A percentile compares a stretch with the other conserved stretches of the same genome.
Conservation (phyloP, 2,113 vertebrate genomes). For the Sander lucioperca region DNA sequence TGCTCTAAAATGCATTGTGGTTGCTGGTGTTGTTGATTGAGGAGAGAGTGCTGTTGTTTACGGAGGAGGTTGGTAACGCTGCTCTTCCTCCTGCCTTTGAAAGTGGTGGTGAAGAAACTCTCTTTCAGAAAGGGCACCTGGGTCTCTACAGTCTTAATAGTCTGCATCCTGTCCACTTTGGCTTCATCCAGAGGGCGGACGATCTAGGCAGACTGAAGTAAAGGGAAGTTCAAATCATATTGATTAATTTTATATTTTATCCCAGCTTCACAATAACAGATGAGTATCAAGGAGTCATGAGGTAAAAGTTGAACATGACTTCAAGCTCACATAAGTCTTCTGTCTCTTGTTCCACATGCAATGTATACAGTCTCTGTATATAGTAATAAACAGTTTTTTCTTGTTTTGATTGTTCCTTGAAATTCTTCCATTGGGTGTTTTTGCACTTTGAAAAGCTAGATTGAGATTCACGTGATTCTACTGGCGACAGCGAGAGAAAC, state of each 20-base stretch:
- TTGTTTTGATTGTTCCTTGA: background rate
- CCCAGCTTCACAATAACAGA: background rate
- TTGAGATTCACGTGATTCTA: background rate
- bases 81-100: constrained; percentile 83
- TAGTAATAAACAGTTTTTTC: background rate
- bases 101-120: constrained; percentile 83
- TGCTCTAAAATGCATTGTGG: constrained; percentile 66
- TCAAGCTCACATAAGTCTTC: background rate
- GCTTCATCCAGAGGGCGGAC: constrained; percentile 9
- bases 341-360: background rate
- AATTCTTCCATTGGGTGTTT: background rate
- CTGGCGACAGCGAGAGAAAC: background rate
- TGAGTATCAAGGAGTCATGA: background rate
- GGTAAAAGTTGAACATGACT: constrained; percentile 1
- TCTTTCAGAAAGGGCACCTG: constrained; percentile 84
- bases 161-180: constrained; percentile 78
- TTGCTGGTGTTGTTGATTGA: constrained; percentile 74
- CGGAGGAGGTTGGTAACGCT: constrained; percentile 75
- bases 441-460: constrained; percentile 9
- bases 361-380: background rate
- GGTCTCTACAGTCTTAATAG: constrained; percentile 84
- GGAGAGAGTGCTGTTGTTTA: constrained; percentile 67
- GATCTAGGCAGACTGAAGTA: constrained; percentile 8
- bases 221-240: constrained; percentile 6
- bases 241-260: background rate